phyloP scores from a whole-genome alignment of 2,113 vertebrate genomes.

The Tachysurus vachellii region DNA sequence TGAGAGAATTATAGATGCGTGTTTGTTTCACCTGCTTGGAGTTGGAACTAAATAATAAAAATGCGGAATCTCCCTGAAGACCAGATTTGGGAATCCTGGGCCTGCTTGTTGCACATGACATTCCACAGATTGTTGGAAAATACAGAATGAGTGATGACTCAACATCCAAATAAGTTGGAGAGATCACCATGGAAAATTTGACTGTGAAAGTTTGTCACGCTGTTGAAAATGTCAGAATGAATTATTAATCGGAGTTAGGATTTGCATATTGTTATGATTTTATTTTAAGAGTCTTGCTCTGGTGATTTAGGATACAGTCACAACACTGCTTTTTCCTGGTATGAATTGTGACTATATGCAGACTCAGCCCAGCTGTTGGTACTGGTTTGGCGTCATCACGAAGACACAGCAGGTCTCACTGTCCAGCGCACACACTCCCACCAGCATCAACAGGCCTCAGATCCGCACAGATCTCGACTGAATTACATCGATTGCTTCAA shows the following conservation, averaged over 20 bases:
- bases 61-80: neutral
- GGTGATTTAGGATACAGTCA: neutral
- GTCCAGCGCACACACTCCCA: slow-evolving; percentile 32
- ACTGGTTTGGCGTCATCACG: slow-evolving; percentile 11
- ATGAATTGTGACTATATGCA: neutral
- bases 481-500: neutral
- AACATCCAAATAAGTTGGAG: slow-evolving; percentile 24
- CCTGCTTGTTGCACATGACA: neutral
- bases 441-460: slow-evolving; percentile 31
- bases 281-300: slow-evolving; percentile 1
- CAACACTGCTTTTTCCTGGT: neutral
- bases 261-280: neutral
- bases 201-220: slow-evolving; percentile 3
- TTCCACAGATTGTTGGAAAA: slow-evolving; percentile 16
- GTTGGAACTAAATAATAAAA: neutral
- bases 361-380: slow-evolving; percentile 41
- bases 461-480: neutral
- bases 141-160: neutral
- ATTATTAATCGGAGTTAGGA: slow-evolving; percentile 17
- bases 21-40: neutral
- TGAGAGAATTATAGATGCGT: neutral
- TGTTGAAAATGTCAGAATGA: slow-evolving; percentile 22
- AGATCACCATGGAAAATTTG: slow-evolving; percentile 7
- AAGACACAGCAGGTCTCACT: slow-evolving; percentile 26
- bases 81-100: neutral